These are phyloP conservation scores for Lichenostomus cassidix DNA, from an alignment of 2,113 vertebrate genomes.

Conservation along the genomic window DNA sequence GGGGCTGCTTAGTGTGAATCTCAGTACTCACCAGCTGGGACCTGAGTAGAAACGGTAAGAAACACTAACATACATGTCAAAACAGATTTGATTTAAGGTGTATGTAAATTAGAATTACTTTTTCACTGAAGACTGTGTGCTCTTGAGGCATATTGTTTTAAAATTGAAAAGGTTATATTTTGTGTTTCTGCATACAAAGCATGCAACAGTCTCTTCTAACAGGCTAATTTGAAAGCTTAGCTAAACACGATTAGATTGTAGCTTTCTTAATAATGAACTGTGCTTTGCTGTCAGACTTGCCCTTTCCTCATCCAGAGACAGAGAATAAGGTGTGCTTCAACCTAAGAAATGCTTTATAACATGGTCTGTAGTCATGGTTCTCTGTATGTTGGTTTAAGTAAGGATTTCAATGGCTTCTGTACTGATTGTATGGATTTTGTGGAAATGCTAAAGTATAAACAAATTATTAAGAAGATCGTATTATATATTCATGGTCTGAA, in stretches of 20 bases:
- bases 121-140: neutral
- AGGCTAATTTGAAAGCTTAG: neutral
- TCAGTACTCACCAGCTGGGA: neutral
- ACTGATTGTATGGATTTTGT: neutral
- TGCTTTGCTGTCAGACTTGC: neutral
- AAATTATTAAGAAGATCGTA: neutral
- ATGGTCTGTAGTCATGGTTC: neutral
- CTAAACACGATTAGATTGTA: neutral
- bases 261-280: neutral
- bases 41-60: neutral
- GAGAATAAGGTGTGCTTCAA: neutral
- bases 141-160: neutral
- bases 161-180: neutral
- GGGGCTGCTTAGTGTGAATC: neutral
- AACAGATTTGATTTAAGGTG: neutral
- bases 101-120: neutral
- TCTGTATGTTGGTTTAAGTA: neutral
- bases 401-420: neutral
- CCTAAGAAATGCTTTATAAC: neutral
- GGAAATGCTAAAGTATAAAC: neutral
- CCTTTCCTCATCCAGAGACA: neutral
- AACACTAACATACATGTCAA: neutral
- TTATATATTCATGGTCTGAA: neutral
- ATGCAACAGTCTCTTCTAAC: fast-evolving
- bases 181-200: neutral